Evolutionary conservation across 30 jellyfish, hydroid and myxozoan genomes (phyloP), one percentile per base, ranked within the genome.

Genomic region (Aurelia aurita complex sp. Pacific): DNA sequence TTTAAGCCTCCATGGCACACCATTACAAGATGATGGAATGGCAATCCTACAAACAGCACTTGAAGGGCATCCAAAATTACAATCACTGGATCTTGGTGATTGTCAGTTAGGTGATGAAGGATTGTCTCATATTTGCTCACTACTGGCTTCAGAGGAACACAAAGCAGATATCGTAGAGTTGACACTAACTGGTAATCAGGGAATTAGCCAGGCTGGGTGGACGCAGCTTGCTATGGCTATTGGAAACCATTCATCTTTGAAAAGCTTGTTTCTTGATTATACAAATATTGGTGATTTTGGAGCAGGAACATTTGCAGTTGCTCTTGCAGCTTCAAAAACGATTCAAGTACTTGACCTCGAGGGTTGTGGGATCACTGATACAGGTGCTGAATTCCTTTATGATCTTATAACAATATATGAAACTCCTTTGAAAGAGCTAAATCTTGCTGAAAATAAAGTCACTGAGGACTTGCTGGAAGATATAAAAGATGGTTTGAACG

Each of bases 181-280:
- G 13, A 95, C 99, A 7, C 75, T 90, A 54, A 90, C 99, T 33
- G 99, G 99, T 2, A 95, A 95, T 80, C 93, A 85, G 36, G 85
- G 88, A 15, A 87, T 90, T 6, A 79, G 98, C 32, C 99, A 86
- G 72, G 74, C 90, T 29, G 99, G 99, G 4, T 95, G 99, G 99
- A 89, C 97, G 4, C 97, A 90, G 73, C 85, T 95, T 29, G 98
- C 99, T 0, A 95, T 95, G 99, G 99, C 98, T 23, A 76, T 90
- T 7, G 93, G 97, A 9, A 85, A 90, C 76, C 85, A 91, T 14
- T 79, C 96, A 16, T 66, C 90, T 13, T 74, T 95, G 50, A 81
- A 82, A 51, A 80, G 92, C 23, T 81, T 95, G 40, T 95, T 79
- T 74, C 94, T 95, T 69, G 99, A 95, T 60, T 95, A 95, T 68